Conservation (phyloP, 2,113 vertebrate genomes). For the Dryoscopus gambensis region DNA sequence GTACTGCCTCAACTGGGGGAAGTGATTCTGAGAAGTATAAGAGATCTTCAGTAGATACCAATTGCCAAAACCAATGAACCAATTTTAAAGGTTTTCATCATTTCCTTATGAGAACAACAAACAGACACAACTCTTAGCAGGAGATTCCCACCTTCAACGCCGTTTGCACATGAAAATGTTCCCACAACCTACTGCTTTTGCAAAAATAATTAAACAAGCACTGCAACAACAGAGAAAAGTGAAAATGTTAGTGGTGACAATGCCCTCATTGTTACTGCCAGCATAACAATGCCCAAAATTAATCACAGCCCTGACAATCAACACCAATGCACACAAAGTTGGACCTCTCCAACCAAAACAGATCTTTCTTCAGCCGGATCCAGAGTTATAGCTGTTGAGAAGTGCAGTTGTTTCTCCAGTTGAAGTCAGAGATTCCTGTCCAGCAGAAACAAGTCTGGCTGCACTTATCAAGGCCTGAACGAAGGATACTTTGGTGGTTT, state of each 20-base stretch:
- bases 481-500: neutral
- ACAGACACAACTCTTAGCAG: neutral
- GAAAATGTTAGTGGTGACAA: slow-evolving; percentile 8
- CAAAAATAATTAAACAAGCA: slow-evolving; percentile 9
- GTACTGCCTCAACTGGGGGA: neutral
- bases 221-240: neutral
- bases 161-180: neutral
- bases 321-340: neutral
- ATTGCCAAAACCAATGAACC: neutral
- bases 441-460: neutral
- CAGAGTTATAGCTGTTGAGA: neutral
- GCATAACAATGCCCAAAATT: neutral
- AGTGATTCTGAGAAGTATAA: neutral
- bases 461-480: neutral
- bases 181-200: neutral
- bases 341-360: slow-evolving; percentile 6
- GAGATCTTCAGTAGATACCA: neutral
- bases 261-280: neutral
- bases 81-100: neutral
- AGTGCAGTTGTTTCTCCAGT: neutral
- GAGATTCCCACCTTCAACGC: neutral
- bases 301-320: neutral
- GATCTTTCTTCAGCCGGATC: neutral
- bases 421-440: neutral
- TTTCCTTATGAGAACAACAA: slow-evolving; percentile 3